Percentiles rank a stretch among this genome's conserved stretches.
These are phyloP conservation scores for Microcebus griseorufus DNA, from an alignment of 2,113 vertebrate species.

Conservation along the genomic window DNA sequence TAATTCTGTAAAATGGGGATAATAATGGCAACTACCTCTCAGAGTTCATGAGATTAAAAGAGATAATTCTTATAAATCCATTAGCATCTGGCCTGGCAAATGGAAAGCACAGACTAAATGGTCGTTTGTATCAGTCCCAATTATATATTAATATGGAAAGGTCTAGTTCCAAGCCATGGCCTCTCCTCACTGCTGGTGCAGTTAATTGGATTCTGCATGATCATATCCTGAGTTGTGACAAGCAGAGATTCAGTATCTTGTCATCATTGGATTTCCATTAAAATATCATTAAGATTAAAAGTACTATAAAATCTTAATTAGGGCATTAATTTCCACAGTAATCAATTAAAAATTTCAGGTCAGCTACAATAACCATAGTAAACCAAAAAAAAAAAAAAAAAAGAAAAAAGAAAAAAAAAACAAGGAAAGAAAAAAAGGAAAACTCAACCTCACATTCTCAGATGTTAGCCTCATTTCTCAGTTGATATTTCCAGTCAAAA, in stretches of 20 bases:
- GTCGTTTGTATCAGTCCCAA: not conserved
- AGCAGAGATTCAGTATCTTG: not conserved
- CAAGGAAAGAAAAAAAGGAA: not conserved
- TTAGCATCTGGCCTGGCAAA: conserved; percentile 35
- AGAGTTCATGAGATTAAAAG: conserved; percentile 55
- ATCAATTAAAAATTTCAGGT: conserved; percentile 50
- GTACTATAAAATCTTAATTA: conserved; percentile 56
- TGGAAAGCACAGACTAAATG: not conserved
- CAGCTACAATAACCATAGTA: not conserved
- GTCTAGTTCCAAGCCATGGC: not conserved
- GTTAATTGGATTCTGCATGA: conserved; percentile 12
- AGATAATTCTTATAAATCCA: conserved; percentile 6
- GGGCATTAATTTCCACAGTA: conserved; percentile 50
- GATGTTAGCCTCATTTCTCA: conserved; percentile 41
- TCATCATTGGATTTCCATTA: conserved; percentile 63
- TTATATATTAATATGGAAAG: conserved; percentile 28
- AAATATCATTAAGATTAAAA: conserved; percentile 61
- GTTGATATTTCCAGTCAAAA: conserved; percentile 64
- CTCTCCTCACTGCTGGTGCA: not conserved
- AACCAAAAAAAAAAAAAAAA: not conserved
- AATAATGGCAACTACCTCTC: conserved; percentile 12
- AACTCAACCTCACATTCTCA: not conserved
- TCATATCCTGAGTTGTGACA: not conserved
- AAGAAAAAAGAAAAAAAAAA: accelerated
- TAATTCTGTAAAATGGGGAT: conserved; percentile 1